A percentile compares a stretch with the other conserved stretches of the same genome.
Evolutionary conservation across 2,113 vertebrate genomes (phyloP).

Genomic region (Dipodomys merriami): DNA sequence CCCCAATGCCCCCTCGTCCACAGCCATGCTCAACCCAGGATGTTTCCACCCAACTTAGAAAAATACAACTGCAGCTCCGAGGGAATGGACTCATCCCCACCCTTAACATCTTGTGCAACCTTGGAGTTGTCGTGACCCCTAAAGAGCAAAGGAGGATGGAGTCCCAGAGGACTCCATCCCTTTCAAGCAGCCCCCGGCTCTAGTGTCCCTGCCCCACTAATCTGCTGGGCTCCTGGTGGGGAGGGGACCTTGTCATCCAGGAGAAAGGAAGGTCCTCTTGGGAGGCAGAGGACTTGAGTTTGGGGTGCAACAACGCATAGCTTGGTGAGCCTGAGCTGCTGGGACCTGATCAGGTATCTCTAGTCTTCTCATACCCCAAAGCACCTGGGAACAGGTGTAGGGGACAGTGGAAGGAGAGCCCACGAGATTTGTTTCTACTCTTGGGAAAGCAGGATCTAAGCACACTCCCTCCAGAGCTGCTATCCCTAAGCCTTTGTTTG

Average conservation of each 20-base stretch:
- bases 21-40: not conserved
- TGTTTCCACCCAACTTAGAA: not conserved
- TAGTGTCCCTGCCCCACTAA: not conserved
- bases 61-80: not conserved
- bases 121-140: not conserved
- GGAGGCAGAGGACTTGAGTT: not conserved
- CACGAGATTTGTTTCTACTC: not conserved
- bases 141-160: not conserved
- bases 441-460: not conserved
- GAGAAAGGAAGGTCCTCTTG: not conserved
- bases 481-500: not conserved
- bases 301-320: not conserved
- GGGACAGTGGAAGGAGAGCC: not conserved
- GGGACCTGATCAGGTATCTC: not conserved
- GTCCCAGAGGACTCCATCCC: too few species aligned
- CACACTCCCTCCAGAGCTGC: not conserved
- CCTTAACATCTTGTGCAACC: not conserved
- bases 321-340: not conserved
- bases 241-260: too few species aligned
- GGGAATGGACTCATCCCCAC: too few species aligned
- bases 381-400: not conserved
- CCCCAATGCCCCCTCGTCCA: not conserved
- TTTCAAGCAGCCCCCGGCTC: too few species aligned
- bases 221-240: not conserved
- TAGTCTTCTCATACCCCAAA: not conserved